These are phyloP conservation scores for Neosilurus hyrtlii DNA, from an alignment of 2,797 vertebrate species.

Conservation along the genomic window DNA sequence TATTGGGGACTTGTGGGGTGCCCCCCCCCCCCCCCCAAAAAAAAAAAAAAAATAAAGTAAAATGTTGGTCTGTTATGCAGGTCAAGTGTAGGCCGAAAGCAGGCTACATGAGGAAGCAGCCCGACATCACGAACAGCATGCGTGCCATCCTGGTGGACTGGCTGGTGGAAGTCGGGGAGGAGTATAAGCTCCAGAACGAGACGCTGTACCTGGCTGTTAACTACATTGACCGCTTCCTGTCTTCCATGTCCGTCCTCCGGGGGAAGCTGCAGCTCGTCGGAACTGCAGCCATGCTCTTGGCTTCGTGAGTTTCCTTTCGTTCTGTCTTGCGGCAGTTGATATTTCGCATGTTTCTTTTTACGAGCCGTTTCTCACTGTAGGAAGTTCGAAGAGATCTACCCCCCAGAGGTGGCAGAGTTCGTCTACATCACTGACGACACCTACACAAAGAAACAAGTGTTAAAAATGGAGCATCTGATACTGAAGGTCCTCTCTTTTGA, in stretches of 20 bases:
- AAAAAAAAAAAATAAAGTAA: too few relatives aligned
- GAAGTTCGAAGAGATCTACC: slow-evolving; percentile 99
- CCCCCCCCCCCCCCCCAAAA: too few relatives aligned
- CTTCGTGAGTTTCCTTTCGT: slow-evolving; percentile 82
- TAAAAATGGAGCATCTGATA: slow-evolving; percentile 97
- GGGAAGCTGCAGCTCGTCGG: slow-evolving; percentile 98
- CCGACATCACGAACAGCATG: slow-evolving; percentile 97
- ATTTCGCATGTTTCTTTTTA: not conserved
- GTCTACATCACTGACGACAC: slow-evolving; percentile 99
- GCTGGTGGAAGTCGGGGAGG: slow-evolving; percentile 97
- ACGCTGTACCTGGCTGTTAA: slow-evolving; percentile 95
- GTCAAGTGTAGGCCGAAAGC: slow-evolving; percentile 88
- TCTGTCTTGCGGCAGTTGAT: not conserved
- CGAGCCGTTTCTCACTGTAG: slow-evolving; percentile 63
- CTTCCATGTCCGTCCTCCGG: slow-evolving; percentile 95
- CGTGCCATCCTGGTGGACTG: slow-evolving; percentile 96
- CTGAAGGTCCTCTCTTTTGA: slow-evolving; percentile 97
- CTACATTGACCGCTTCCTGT: slow-evolving; percentile 98
- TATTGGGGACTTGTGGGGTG: not conserved
- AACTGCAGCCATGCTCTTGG: slow-evolving; percentile 94
- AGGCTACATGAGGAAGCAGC: slow-evolving; percentile 97
- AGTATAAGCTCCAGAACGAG: slow-evolving; percentile 97
- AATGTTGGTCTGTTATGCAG: slow-evolving; percentile 61
- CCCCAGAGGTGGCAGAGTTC: slow-evolving; percentile 96
- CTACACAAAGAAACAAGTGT: slow-evolving; percentile 96